These are phyloP conservation scores for Microcebus lehilahytsara DNA, from an alignment of 2,113 vertebrate genomes.

Conservation along the genomic window DNA sequence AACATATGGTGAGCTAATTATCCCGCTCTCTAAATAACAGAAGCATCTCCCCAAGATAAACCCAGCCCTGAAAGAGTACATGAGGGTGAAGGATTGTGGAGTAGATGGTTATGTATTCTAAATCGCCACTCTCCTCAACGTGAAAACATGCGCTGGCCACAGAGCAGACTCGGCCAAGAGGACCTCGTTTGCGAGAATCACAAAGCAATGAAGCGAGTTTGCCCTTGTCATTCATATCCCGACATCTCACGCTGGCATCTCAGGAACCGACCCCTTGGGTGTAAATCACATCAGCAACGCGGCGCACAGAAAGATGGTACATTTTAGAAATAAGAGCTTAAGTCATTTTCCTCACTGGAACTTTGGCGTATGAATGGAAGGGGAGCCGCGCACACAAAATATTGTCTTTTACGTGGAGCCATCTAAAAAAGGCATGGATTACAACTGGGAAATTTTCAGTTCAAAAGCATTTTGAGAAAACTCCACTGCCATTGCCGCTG, in stretches of 20 bases:
- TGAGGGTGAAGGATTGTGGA: neutral
- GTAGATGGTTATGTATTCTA: neutral
- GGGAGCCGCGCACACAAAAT: rapidly evolving
- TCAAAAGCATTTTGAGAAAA: no score
- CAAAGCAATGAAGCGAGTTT: neutral
- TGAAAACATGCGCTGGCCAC: neutral
- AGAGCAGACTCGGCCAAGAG: rapidly evolving
- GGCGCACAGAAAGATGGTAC: neutral
- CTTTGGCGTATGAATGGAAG: neutral
- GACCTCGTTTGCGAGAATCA: neutral
- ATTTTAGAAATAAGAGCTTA: neutral
- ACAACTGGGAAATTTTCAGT: neutral
- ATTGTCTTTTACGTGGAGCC: no score
- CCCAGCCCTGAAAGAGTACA: neutral
- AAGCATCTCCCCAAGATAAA: neutral
- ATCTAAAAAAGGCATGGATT: neutral
- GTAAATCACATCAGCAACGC: neutral
- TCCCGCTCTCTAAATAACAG: neutral
- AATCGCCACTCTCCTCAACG: neutral
- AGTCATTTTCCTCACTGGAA: neutral
- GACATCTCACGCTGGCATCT: neutral
- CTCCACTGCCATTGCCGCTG: no score
- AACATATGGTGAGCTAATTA: neutral
- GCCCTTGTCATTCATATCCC: neutral
- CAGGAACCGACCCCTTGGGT: neutral